These are phyloP conservation scores for Disparrhopalites patrizii DNA, from an alignment of 2,888 invertebrate genomes.

Conservation along the genomic window DNA sequence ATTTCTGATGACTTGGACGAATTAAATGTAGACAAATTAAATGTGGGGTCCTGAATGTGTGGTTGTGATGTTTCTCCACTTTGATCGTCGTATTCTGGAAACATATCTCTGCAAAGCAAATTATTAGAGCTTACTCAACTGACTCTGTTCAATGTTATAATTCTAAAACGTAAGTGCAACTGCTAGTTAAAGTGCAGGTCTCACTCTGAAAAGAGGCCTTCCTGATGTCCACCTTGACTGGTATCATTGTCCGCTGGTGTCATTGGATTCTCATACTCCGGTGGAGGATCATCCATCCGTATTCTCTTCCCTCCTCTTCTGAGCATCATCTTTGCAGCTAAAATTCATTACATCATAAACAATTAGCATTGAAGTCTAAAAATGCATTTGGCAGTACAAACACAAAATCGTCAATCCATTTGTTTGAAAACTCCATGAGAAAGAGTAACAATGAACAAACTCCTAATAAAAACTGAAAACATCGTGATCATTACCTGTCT, in stretches of 20 bases:
- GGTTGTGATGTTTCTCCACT: not conserved
- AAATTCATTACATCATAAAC: too few species aligned
- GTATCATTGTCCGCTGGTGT: slow-evolving; percentile 49
- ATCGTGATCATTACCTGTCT: too few species aligned
- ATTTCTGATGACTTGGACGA: slow-evolving; percentile 19
- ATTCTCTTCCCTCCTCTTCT: slow-evolving; percentile 83
- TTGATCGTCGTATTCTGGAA: slow-evolving; percentile 23
- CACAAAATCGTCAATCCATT: too few species aligned
- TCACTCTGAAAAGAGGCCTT: slow-evolving; percentile 27
- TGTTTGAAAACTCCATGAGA: too few species aligned
- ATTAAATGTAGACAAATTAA: slow-evolving; percentile 8
- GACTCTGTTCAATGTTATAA: too few species aligned
- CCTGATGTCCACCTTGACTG: slow-evolving; percentile 24
- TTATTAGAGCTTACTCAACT: slow-evolving; percentile 1
- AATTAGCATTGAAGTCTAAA: too few species aligned
- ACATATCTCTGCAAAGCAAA: slow-evolving; percentile 21
- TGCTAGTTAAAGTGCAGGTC: not conserved
- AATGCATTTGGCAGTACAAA: too few species aligned
- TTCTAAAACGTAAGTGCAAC: not conserved
- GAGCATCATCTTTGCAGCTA: slow-evolving; percentile 60
- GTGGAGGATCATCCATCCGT: slow-evolving; percentile 74
- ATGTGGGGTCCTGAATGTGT: slow-evolving; percentile 16
- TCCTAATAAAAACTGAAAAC: too few species aligned
- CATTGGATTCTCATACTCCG: slow-evolving; percentile 70
- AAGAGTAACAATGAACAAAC: too few species aligned